phyloP scores from a whole-genome alignment of 2,113 vertebrate species.

The Raja brachyura region DNA sequence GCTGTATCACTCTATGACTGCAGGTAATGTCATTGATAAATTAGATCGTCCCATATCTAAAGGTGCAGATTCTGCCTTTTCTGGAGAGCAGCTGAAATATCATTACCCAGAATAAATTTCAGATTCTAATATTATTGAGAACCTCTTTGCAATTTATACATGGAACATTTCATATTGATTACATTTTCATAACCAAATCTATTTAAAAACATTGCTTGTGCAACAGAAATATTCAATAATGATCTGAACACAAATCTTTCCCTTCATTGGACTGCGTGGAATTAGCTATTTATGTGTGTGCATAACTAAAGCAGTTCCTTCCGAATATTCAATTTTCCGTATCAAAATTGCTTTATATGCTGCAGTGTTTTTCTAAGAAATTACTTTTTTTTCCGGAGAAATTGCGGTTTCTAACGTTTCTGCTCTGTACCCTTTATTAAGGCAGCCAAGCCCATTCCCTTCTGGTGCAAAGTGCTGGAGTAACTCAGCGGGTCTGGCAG shows the following conservation, averaged over 20 bases:
- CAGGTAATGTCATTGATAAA: neutral
- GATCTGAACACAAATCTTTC: neutral
- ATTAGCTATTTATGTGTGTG: neutral
- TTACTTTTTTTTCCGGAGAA: neutral
- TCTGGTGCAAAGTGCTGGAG: neutral
- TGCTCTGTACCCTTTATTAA: neutral
- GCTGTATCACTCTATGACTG: too few relatives aligned
- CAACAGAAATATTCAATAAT: neutral
- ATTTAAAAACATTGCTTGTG: conserved; percentile 1
- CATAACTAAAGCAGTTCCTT: neutral
- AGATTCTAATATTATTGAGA: conserved; percentile 17
- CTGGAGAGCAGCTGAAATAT: neutral
- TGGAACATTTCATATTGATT: neutral
- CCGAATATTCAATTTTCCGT: conserved; percentile 7
- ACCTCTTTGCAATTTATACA: neutral
- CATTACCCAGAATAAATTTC: conserved; percentile 15
- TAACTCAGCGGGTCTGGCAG: too few relatives aligned
- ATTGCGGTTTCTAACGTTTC: neutral
- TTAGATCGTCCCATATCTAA: neutral
- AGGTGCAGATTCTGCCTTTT: neutral
- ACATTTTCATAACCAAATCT: conserved; percentile 4
- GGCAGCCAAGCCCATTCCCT: neutral
- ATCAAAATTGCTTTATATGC: neutral
- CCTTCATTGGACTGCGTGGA: neutral
- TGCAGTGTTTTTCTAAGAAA: neutral